These are phyloP conservation scores for Odocoileus hemionus DNA, from an alignment of 2,113 vertebrate species.

Conservation along the genomic window DNA sequence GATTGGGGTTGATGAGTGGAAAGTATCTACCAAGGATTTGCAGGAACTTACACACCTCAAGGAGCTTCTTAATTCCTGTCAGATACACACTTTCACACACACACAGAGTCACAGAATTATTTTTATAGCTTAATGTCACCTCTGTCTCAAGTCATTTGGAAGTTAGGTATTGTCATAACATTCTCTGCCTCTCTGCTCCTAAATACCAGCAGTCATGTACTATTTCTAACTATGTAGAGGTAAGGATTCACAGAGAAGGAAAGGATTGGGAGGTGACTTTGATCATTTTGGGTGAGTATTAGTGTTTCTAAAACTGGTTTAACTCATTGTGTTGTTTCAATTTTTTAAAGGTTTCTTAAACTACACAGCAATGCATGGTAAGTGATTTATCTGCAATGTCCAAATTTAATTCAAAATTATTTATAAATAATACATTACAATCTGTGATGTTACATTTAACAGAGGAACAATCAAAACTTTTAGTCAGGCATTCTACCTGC, in stretches of 20 bases:
- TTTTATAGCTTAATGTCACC: neutral
- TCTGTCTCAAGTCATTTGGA: neutral
- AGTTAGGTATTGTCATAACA: neutral
- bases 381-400: neutral
- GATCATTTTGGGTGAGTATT: neutral
- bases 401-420: neutral
- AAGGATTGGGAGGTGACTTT: neutral
- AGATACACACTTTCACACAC: neutral
- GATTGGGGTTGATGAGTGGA: fast-evolving
- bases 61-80: neutral
- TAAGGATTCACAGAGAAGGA: neutral
- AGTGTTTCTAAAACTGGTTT: neutral
- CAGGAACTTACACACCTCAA: neutral
- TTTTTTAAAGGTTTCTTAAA: neutral
- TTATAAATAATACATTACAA: neutral
- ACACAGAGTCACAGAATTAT: neutral
- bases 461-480: neutral
- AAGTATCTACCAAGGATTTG: neutral
- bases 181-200: neutral
- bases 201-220: neutral
- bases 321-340: neutral
- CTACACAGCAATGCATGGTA: neutral
- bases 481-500: neutral
- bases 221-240: neutral
- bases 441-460: neutral